Conservation (phyloP, 2,113 vertebrate genomes). For the Carassius gibelio region DNA sequence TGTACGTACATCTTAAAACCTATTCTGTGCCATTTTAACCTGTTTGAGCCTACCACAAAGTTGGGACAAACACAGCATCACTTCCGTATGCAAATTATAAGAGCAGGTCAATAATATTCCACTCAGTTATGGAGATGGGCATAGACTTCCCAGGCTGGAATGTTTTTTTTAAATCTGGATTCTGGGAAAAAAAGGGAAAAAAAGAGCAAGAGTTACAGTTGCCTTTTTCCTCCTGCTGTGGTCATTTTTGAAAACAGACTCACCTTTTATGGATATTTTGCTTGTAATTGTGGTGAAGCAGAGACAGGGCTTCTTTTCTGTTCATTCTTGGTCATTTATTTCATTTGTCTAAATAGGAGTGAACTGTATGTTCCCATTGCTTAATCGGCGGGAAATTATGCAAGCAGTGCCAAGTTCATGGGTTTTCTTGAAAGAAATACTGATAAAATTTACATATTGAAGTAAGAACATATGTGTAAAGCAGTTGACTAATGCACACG, state of each 20-base stretch:
- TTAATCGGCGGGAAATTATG: background rate
- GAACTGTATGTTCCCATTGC: background rate
- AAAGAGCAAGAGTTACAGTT: background rate
- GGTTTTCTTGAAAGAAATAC: background rate
- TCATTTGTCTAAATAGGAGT: background rate
- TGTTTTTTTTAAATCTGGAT: background rate
- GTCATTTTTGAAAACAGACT: conserved; percentile 4
- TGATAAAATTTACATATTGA: background rate
- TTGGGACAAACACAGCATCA: conserved; percentile 34
- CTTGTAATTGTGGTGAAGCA: background rate
- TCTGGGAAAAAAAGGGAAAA: background rate
- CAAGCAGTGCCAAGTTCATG: background rate
- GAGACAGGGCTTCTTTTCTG: background rate
- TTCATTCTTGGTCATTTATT: background rate
- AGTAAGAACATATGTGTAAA: too few species aligned
- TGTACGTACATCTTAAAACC: background rate
- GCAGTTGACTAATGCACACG: too few species aligned
- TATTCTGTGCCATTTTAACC: conserved; percentile 22
- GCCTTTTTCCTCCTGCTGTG: background rate
- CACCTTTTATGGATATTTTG: background rate
- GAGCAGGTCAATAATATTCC: conserved; percentile 45
- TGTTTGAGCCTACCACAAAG: conserved; percentile 32
- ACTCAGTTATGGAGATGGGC: conserved; percentile 6
- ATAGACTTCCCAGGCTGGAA: background rate
- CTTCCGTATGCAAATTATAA: conserved; percentile 22